Evolutionary conservation across 2,888 invertebrate species (phyloP).

Genomic region (Formica aserva): DNA sequence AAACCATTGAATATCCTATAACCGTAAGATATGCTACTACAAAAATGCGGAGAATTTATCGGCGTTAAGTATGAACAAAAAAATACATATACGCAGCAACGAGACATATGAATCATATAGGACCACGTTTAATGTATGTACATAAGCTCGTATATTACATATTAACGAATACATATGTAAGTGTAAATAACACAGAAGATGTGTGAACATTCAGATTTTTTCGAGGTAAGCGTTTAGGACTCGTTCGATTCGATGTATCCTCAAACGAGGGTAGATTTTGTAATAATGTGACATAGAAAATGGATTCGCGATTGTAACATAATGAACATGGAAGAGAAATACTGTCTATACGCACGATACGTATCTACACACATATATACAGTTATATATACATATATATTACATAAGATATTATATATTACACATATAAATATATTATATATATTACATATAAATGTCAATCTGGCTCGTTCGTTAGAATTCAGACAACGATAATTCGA

Average conservation of each 20-base stretch:
- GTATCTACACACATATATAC: conserved; percentile 46
- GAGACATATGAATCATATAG: conserved; percentile 83
- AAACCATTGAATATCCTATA: conserved; percentile 48
- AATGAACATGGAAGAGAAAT: conserved; percentile 56
- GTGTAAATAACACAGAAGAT: conserved; percentile 74
- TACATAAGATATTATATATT: conserved; percentile 39
- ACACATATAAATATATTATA: not conserved
- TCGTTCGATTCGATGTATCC: conserved; percentile 49
- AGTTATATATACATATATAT: conserved; percentile 51
- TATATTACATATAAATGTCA: conserved; percentile 60
- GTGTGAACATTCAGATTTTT: conserved; percentile 61
- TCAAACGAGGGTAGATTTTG: conserved; percentile 79
- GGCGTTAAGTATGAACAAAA: conserved; percentile 54
- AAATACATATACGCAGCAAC: conserved; percentile 79
- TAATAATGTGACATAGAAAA: conserved; percentile 72
- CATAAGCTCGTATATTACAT: conserved; percentile 74
- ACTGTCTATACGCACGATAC: conserved; percentile 56
- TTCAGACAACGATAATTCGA: conserved; percentile 67
- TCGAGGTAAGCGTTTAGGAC: conserved; percentile 58
- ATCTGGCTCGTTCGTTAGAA: conserved; percentile 69
- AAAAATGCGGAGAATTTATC: conserved; percentile 56
- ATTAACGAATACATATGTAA: conserved; percentile 61
- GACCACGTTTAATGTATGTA: conserved; percentile 82
- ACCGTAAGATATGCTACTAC: conserved; percentile 47
- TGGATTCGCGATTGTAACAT: conserved; percentile 64